Conservation (phyloP, 2,797 vertebrate species). For the Characodon lateralis region DNA sequence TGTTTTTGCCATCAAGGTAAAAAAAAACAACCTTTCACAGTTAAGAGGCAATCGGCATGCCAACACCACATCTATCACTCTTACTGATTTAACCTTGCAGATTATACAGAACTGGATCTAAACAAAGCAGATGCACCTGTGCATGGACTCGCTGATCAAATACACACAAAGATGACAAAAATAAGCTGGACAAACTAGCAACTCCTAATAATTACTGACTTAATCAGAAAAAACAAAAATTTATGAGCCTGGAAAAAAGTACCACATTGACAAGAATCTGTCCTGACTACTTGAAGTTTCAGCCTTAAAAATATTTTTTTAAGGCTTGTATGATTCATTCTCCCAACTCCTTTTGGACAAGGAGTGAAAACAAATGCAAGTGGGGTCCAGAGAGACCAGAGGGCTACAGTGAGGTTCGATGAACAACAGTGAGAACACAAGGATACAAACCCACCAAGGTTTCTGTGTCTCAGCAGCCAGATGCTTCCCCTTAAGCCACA, state of each 20-base stretch:
- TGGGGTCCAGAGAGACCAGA: conserved; percentile 40
- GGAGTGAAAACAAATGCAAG: conserved; percentile 73
- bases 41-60: conserved; percentile 51
- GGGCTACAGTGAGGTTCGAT: conserved; percentile 49
- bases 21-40: conserved; percentile 49
- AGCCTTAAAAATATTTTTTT: conserved; percentile 57
- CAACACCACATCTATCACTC: conserved; percentile 71
- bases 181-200: neutral
- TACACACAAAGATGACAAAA: conserved; percentile 16
- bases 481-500: conserved; percentile 48
- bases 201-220: neutral
- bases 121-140: conserved; percentile 25
- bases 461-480: conserved; percentile 56
- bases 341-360: conserved; percentile 62
- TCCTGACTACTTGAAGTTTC: conserved; percentile 38
- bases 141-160: conserved; percentile 29
- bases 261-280: conserved; percentile 29
- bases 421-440: conserved; percentile 65
- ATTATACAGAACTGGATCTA: conserved; percentile 36
- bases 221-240: conserved; percentile 16
- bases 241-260: conserved; percentile 1
- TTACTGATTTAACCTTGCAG: conserved; percentile 40
- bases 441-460: conserved; percentile 43
- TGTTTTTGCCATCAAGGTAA: conserved; percentile 89
- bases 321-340: conserved; percentile 72